A percentile compares a stretch with the other conserved stretches of the same genome.
These are phyloP conservation scores for Eueides isabella DNA, from an alignment of 1,140 invertebrate species.

Conservation along the genomic window DNA sequence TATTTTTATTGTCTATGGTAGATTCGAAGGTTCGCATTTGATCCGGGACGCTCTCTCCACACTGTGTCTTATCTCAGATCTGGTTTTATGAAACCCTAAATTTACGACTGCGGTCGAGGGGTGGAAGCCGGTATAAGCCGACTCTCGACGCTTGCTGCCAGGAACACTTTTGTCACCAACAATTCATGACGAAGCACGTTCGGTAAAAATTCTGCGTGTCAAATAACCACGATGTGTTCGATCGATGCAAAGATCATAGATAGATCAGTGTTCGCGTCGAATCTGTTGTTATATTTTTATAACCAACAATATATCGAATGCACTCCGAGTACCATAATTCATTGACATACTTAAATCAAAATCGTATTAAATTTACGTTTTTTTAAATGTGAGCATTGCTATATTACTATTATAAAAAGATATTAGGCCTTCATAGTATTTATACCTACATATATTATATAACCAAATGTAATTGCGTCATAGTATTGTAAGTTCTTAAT, in stretches of 20 bases:
- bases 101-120: slow-evolving; percentile 78
- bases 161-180: slow-evolving; percentile 78
- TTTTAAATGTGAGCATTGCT: too few species aligned
- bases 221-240: slow-evolving; percentile 58
- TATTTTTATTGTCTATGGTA: slow-evolving; percentile 78
- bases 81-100: slow-evolving; percentile 82
- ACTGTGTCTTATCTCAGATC: slow-evolving; percentile 81
- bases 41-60: slow-evolving; percentile 75
- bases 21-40: slow-evolving; percentile 74
- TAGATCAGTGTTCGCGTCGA: slow-evolving; percentile 46
- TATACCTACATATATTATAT: neutral
- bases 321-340: neutral
- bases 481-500: slow-evolving; percentile 58
- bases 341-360: neutral
- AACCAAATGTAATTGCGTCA: slow-evolving; percentile 26
- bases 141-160: slow-evolving; percentile 65
- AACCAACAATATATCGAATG: neutral
- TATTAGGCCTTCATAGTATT: neutral
- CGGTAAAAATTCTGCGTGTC: slow-evolving; percentile 71
- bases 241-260: slow-evolving; percentile 59
- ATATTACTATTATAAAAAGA: neutral
- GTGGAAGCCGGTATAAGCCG: slow-evolving; percentile 71
- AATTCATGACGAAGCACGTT: slow-evolving; percentile 76
- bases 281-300: slow-evolving; percentile 21
- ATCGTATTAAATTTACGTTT: neutral